Evolutionary conservation across 1,140 invertebrate genomes (phyloP), one percentile per base, ranked within the genome.

Genomic region (Eumeta japonica): DNA sequence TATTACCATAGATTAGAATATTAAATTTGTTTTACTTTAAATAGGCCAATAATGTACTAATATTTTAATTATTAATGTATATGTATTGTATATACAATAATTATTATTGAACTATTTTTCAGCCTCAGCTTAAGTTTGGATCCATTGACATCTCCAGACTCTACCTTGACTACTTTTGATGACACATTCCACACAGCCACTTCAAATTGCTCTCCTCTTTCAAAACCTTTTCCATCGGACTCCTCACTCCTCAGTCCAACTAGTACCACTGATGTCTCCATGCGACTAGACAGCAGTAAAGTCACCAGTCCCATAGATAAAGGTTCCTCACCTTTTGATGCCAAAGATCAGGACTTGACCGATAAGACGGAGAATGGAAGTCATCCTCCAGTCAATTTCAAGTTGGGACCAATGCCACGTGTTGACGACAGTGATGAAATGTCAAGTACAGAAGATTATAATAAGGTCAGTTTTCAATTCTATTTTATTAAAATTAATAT

Each of bases 131-230:
- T 70, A 2, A 65, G 62, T 29, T 43, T 70, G 15, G 63, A 67
- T 30, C 62, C 61, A 5, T 51, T 65, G 1, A 49, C 58, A 10
- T 55, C 55, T 1, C 52, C 55, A 0, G 48, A 48, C 43, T 44
- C 70, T 4, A 76, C 78, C 0, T 47, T 80, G 15, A 80, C 79
- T 20, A 80, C 81, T 2, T n/a, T n/a, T 78, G 78, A 55, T 17
- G 85, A 87, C 46, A 87, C 85, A 0, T 89, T 86, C 55, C 86
- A 88, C 58, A 88, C 86, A n/a, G 86, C 86, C 0, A 63, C 77
- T 11, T 81, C 79, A 10, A 71, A 68, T 38, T 75, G 76, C 46
- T 77, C 73, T 14, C 43, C 45, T 20, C 35, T 37, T 11, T 41
- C 51, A 9, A 44, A 36, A n/a, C 19, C 40, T 11, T 41, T 46